Conservation (phyloP, 2,113 vertebrate genomes). For the Heteronetta atricapilla region DNA sequence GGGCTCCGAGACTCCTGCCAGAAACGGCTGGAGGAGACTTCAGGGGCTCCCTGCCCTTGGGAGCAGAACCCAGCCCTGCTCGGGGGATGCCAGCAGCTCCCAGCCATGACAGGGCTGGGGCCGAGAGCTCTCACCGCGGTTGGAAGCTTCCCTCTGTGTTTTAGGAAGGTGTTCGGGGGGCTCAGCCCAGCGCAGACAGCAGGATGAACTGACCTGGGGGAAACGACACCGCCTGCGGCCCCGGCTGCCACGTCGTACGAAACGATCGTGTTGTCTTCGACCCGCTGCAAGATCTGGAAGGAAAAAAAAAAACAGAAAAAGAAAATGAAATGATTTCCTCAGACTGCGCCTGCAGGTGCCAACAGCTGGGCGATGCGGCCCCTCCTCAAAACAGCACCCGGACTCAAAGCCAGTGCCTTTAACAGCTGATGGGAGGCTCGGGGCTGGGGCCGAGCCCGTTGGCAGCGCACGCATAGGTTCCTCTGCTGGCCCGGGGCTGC, state of each 20-base stretch:
- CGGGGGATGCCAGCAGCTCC: fast-evolving
- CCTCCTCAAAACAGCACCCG: neutral
- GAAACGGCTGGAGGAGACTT: neutral
- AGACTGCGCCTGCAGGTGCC: neutral
- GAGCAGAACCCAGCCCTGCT: neutral
- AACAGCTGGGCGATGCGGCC: neutral
- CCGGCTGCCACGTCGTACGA: constrained; percentile 92
- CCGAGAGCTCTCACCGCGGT: fast-evolving
- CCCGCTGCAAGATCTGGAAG: constrained; percentile 87
- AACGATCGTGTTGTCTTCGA: constrained; percentile 94
- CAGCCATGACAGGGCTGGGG: neutral
- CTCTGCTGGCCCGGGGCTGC: neutral
- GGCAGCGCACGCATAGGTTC: fast-evolving
- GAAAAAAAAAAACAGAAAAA: neutral
- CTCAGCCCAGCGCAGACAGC: neutral
- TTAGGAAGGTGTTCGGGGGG: neutral
- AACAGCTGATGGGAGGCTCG: neutral
- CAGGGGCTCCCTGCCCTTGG: neutral
- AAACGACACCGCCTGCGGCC: constrained; percentile 91
- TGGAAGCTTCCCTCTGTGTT: fast-evolving
- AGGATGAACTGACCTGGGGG: constrained; percentile 84
- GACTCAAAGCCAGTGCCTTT: neutral
- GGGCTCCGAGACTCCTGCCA: neutral
- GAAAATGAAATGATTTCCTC: neutral
- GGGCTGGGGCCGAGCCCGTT: fast-evolving